These are phyloP conservation scores for Aeoliscus strigatus DNA, from an alignment of 2,797 vertebrate species.

Conservation along the genomic window DNA sequence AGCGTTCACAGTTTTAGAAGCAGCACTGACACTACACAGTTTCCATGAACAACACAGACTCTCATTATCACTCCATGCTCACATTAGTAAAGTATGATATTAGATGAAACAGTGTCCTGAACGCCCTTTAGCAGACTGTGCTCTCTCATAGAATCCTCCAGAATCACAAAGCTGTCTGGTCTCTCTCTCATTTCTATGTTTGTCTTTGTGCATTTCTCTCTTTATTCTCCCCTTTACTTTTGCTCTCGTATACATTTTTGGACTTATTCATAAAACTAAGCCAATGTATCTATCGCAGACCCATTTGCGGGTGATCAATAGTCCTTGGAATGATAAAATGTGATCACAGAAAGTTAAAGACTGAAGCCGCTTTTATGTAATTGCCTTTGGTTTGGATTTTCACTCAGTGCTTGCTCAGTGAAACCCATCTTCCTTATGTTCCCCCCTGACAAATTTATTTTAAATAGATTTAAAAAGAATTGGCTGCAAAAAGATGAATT, in stretches of 20 bases:
- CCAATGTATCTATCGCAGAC: neutral
- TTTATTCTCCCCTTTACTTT: conserved; percentile 20
- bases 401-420: no score
- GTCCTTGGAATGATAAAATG: no score
- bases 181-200: conserved; percentile 28
- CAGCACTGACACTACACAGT: conserved; percentile 27
- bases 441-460: no score
- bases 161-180: conserved; percentile 42
- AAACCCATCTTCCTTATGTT: no score
- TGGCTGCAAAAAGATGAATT: no score
- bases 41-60: conserved; percentile 32
- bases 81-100: conserved; percentile 58
- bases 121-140: conserved; percentile 68
- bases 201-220: conserved; percentile 29
- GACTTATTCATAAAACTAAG: conserved; percentile 20
- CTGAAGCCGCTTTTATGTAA: no score
- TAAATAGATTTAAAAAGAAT: no score
- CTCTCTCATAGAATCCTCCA: conserved; percentile 61
- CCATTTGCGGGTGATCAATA: neutral
- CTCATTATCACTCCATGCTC: conserved; percentile 35
- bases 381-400: no score
- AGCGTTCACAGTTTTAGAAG: conserved; percentile 29
- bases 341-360: no score
- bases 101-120: conserved; percentile 58
- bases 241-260: conserved; percentile 29